These are phyloP conservation scores for Limnephilus rhombicus DNA, from an alignment of 2,888 invertebrate species.

Conservation along the genomic window DNA sequence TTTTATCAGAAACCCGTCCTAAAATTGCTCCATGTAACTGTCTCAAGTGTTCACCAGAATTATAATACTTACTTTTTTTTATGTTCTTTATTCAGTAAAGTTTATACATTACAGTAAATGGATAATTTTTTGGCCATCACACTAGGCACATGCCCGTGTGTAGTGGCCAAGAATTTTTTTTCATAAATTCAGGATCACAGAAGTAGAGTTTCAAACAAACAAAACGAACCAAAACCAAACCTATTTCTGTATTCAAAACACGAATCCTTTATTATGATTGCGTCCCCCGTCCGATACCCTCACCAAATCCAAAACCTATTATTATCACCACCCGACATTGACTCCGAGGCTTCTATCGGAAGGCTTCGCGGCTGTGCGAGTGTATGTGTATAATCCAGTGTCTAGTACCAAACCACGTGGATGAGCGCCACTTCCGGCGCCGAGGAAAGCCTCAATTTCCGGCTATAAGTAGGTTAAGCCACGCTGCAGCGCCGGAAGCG, in stretches of 20 bases:
- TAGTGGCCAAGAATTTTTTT: too few species aligned
- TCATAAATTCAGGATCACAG: too few species aligned
- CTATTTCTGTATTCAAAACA: not conserved
- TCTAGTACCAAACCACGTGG: not conserved
- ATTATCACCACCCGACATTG: not conserved
- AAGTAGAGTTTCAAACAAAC: not conserved
- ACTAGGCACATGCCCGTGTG: too few species aligned
- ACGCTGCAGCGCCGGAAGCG: not conserved
- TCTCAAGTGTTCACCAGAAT: too few species aligned
- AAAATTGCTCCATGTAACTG: too few species aligned
- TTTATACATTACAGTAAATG: too few species aligned
- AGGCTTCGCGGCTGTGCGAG: not conserved
- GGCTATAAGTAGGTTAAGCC: not conserved
- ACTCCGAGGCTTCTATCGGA: not conserved
- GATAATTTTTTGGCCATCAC: too few species aligned
- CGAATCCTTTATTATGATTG: not conserved
- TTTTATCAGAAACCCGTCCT: too few species aligned
- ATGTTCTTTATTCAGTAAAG: too few species aligned
- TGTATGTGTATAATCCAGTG: not conserved
- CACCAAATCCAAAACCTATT: not conserved
- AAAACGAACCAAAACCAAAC: not conserved
- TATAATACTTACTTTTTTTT: too few species aligned
- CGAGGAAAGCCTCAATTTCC: not conserved
- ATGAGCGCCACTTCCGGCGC: not conserved
- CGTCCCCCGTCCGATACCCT: not conserved